Percentiles rank a stretch among this genome's conserved stretches.
Evolutionary conservation across 2,888 invertebrate species (phyloP).

Genomic region (Neuroscelio doddi): DNA sequence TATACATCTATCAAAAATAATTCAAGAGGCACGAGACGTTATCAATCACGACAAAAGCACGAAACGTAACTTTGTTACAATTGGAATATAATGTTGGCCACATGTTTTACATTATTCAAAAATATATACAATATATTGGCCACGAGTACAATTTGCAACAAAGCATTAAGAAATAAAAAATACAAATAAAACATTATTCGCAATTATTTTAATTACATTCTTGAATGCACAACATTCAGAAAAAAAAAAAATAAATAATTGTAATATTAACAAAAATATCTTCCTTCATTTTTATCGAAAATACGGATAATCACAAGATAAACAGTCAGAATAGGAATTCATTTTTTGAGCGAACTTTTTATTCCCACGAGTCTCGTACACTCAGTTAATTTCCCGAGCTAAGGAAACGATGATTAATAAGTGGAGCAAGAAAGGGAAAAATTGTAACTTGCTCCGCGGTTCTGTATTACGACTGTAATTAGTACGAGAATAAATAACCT

Average conservation of each 20-base stretch:
- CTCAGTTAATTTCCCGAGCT: neutral
- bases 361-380: neutral
- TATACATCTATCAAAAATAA: slow-evolving; percentile 8
- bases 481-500: neutral
- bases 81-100: slow-evolving; percentile 1
- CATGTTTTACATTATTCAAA: slow-evolving; percentile 13
- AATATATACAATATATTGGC: neutral
- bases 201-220: no score
- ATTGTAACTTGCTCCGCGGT: neutral
- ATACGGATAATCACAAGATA: no score
- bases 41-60: slow-evolving; percentile 9
- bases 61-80: slow-evolving; percentile 6
- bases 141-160: neutral
- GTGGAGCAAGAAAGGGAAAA: neutral
- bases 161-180: neutral
- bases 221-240: no score
- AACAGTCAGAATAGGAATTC: neutral
- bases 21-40: neutral
- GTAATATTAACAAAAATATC: no score
- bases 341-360: neutral
- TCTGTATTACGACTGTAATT: slow-evolving; percentile 5
- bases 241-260: no score
- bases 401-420: neutral
- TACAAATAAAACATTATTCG: no score
- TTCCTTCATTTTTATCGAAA: no score